Base-by-base conservation (phyloP, 2,113 vertebrate genomes). In the Etia nguti region DNA sequence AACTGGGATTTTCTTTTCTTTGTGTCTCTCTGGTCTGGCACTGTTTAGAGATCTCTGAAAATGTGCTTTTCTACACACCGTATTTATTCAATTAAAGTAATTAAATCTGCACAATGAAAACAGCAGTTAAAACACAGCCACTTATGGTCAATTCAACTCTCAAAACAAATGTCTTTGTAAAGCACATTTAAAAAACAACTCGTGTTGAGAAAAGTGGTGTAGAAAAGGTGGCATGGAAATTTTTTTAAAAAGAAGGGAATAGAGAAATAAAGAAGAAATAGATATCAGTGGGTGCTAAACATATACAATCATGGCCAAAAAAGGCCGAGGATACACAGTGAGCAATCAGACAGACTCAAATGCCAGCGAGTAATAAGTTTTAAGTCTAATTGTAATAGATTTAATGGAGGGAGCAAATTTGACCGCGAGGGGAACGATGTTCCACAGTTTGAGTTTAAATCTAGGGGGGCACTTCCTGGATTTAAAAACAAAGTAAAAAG, bases 71-170 rank as follows among this genome's bases (percentile, higher is more conserved):
- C 12, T 70, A 13, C 34, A 16, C n/a, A 2, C 26, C 0, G 18
- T 16, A 10, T 73, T 6, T 24, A 73, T 73, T 73, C 24, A 70
- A 70, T 70, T 38, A 43, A 26, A 43, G 41, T 26, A 46, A 73
- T 46, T 3, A 2, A 73, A 26, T 46, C 13, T 10, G 13, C 24
- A 10, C 65, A 70, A 43, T 43, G 12, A 24, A 70, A 43, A 43
- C 15, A 5, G 1, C 1, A 4, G 11, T 56, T 56, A 55, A 26
- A n/a, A 1, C n/a, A 54, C 57, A 0, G 16, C 60, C 34, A 13
- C 10, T n/a, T 5, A n/a, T 12, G 31, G 10, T 65, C 60, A 65
- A 3, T 8, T 4, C 10, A 65, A 8, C 31, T 38, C 60, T 65
- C 60, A 38, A 65, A 20, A 65, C 20, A 13, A 65, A 0, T 0